phyloP scores from a whole-genome alignment of 2,797 vertebrate genomes.

The Xyrichtys novacula region DNA sequence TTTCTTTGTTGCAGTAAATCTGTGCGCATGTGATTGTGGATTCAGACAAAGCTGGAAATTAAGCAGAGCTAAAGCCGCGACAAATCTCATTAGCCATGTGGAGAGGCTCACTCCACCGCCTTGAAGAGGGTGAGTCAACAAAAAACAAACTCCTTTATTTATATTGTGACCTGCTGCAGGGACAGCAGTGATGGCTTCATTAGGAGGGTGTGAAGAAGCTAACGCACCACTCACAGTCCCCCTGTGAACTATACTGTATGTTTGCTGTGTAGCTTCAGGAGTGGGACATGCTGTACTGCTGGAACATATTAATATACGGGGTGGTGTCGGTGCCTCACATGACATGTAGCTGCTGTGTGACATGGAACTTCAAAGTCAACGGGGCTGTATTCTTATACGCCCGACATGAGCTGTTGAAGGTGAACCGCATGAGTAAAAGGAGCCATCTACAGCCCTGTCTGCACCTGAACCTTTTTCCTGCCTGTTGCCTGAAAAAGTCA shows the following conservation, averaged over 20 bases:
- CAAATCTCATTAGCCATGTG: conserved; percentile 38
- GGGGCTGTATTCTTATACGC: neutral
- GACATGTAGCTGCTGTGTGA: neutral
- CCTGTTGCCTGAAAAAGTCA: no score
- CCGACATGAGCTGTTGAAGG: no score
- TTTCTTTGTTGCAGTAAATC: conserved; percentile 12
- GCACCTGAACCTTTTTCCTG: no score
- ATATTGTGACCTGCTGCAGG: conserved; percentile 16
- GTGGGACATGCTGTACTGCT: conserved; percentile 26
- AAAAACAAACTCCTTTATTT: conserved; percentile 30
- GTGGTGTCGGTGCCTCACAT: neutral
- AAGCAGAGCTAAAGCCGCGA: conserved; percentile 25
- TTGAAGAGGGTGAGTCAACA: conserved; percentile 13
- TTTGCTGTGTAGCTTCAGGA: conserved; percentile 14
- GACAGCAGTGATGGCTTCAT: conserved; percentile 9
- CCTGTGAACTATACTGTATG: neutral
- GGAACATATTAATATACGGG: conserved; percentile 1
- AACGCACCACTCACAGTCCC: neutral
- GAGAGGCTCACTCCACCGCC: conserved; percentile 21
- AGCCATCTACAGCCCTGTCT: no score
- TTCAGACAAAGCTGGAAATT: conserved; percentile 33
- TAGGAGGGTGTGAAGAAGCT: neutral
- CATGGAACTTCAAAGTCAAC: neutral
- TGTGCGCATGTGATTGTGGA: conserved; percentile 7
- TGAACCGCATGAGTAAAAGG: no score